phyloP scores from a whole-genome alignment of 1,140 invertebrate genomes.

The Bombus consobrinus region DNA sequence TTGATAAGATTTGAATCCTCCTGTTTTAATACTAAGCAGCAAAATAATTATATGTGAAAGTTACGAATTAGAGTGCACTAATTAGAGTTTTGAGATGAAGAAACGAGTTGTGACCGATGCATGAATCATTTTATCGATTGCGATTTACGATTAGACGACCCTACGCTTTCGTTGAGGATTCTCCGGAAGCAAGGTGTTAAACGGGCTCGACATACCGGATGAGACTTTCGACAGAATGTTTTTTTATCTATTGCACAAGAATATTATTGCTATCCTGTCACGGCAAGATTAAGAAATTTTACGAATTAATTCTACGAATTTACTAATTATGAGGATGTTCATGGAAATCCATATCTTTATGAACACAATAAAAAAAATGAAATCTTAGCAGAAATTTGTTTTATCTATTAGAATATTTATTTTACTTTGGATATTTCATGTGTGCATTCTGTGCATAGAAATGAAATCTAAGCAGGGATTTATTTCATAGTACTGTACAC shows the following conservation, averaged over 20 bases:
- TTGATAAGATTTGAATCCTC: background rate
- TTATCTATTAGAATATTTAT: background rate
- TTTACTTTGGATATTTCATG: background rate
- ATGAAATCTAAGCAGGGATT: background rate
- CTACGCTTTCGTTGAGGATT: background rate
- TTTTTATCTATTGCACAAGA: slow-evolving; percentile 18
- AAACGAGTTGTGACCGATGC: background rate
- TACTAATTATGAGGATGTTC: background rate
- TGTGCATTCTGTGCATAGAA: background rate
- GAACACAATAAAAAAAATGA: background rate
- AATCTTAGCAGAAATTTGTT: background rate
- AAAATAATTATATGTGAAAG: background rate
- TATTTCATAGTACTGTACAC: background rate
- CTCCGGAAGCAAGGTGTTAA: background rate
- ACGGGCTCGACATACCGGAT: background rate
- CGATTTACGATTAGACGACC: background rate
- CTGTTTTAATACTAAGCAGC: background rate
- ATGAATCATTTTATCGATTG: background rate
- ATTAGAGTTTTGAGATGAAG: background rate
- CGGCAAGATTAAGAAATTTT: background rate
- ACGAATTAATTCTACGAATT: background rate
- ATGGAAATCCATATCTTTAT: background rate
- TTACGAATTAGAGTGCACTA: background rate
- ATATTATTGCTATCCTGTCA: background rate
- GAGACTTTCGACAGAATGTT: slow-evolving; percentile 28